Base-by-base conservation (phyloP, 2,888 invertebrate genomes). In the Pelosia muscerda region DNA sequence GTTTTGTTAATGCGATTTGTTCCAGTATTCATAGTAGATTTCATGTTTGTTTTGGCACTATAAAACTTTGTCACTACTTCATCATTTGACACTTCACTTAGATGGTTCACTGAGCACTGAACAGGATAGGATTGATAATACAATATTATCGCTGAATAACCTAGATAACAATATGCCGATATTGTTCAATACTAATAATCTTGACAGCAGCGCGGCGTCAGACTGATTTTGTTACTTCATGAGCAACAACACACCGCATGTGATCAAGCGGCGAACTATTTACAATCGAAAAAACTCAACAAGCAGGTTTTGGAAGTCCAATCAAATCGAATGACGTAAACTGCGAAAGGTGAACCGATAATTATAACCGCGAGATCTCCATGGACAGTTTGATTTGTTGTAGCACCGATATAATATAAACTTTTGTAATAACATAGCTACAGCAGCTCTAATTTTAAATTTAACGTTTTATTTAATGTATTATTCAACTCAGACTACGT, bases 211-310 rank as follows among this genome's bases (percentile, higher is more conserved):
- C 70, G 57, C 63, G 73, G 68, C 68, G 71, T 68, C 75, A 73
- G 71, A 66, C 74, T 72, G 71, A 82, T 82, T 76, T 77, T 76
- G 81, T 80, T 82, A 63, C 73, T 76, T 80, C 63, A 76, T 71
- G 64, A 77, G 77, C 81, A 84, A 81, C 86, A 86, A 82, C 77
- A 83, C 78, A 85, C 86, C 84, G 85, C 83, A 81, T 83, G 84
- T 82, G 84, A 84, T 83, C 85, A 85, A 86, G 87, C 88, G 86
- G 79, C 82, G 81, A 83, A 91, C 89, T 92, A 90, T 93, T 92
- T 91, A 91, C 90, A 86, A 84, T 85, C 79, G 86, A 86, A 92
- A 92, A 93, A 92, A 92, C 92, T 85, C 81, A 85, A 84, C 91
- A 78, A 84, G 92, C 93, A 79, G 88, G 92, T 93, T 93, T 92